Base-by-base conservation (phyloP, 2,113 vertebrate species). In the Okapia johnstoni region DNA sequence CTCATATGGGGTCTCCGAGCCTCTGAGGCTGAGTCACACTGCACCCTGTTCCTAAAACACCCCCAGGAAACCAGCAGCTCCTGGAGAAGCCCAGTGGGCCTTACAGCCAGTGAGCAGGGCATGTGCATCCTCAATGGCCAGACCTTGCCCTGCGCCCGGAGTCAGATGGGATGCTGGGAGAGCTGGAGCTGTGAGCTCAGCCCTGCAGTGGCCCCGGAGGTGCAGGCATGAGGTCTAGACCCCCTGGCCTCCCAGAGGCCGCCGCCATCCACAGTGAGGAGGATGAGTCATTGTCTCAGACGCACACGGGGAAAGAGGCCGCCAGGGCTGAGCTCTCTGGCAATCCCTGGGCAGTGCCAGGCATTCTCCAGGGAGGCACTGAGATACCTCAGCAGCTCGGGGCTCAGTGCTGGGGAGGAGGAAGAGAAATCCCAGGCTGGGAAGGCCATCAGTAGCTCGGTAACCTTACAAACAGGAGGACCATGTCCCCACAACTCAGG, bases 1-100 rank as follows among this genome's bases (percentile, higher is more conserved):
- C 5, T 60, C 54, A 4, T 7, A 2, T 0, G 0, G 7, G 9
- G 19, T 46, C 84, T 46, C 30, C 2, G 0, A 3, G 36, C 33
- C n/a, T 7, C 12, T 6, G 3, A 36, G 46, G 7, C 83, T 25
- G 17, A 77, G 10, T 66, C 70, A 15, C 30, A 7, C 30, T 19
- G 28, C 21, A 2, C 30, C 16, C 21, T 12, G 0, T 46, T 48
- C 36, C 79, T 70, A 7, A 57, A 50, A 36, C 12, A 14, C 0
- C 23, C 52, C 25, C 11, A 2, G 36, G 81, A 15, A 85, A 54
- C 77, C 60, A 73, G 54, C 0, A 9, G 40, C 36, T 73, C 48
- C 40, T 15, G 4, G 52, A 30, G 70, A 77, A 28, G 6, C 28
- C n/a, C 55, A 77, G 0, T 1, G 12, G 76, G 15, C 21, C 17